These are phyloP conservation scores for Acrossocheilus wenchowensis DNA, from an alignment of 2,797 vertebrate species.

Conservation along the genomic window DNA sequence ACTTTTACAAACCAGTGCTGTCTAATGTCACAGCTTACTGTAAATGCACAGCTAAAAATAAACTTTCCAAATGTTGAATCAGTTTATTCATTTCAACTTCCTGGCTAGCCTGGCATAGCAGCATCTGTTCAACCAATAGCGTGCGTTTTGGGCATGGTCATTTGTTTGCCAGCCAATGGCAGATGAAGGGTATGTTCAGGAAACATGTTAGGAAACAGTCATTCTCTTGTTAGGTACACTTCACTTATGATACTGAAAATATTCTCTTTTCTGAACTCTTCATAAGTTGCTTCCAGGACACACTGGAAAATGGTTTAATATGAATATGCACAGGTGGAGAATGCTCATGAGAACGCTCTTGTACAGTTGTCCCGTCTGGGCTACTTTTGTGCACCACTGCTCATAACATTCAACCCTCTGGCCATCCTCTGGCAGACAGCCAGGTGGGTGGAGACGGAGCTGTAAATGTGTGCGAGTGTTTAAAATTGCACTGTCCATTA, in stretches of 20 bases:
- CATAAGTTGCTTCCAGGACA: not conserved
- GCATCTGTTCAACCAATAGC: not conserved
- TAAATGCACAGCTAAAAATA: not conserved
- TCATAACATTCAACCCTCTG: constrained; percentile 53
- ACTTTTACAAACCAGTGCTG: not conserved
- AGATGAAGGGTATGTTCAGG: not conserved
- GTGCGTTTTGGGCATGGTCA: not conserved
- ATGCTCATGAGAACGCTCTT: constrained; percentile 28
- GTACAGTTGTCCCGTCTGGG: constrained; percentile 26
- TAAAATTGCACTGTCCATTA: constrained; percentile 12
- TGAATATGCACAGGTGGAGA: constrained; percentile 7
- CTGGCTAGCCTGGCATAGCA: not conserved
- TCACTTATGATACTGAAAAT: not conserved
- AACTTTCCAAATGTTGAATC: not conserved
- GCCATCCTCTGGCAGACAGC: constrained; percentile 49
- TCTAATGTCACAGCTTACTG: not conserved
- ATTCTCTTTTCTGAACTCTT: no score
- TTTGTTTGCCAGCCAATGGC: not conserved
- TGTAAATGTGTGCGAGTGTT: constrained; percentile 31
- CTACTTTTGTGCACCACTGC: constrained; percentile 40
- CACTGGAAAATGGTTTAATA: not conserved
- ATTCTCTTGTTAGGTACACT: not conserved
- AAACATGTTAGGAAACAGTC: not conserved
- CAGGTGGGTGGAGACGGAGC: constrained; percentile 31
- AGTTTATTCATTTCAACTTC: not conserved